phyloP scores from a whole-genome alignment of 2,797 vertebrate genomes.

The Tinamus major region DNA sequence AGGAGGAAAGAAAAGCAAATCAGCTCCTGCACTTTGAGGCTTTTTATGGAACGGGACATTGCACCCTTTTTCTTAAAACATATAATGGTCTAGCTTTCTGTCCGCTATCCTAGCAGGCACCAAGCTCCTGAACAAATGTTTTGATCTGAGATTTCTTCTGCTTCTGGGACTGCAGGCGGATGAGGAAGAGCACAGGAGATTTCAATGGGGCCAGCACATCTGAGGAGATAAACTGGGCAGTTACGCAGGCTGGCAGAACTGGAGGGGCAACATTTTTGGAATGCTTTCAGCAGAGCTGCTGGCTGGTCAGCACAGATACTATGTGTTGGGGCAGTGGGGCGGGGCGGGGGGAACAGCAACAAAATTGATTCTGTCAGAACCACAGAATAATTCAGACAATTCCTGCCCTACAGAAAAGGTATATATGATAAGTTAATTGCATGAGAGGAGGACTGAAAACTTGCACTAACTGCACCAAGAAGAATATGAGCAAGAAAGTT shows the following conservation, averaged over 20 bases:
- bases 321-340: not conserved
- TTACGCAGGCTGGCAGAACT: conserved; percentile 34
- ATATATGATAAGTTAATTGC: conserved; percentile 20
- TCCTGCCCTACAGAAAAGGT: conserved; percentile 49
- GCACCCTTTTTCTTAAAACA: not conserved
- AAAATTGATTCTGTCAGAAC: conserved; percentile 62
- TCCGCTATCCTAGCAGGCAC: not conserved
- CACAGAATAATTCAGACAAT: conserved; percentile 57
- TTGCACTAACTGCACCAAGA: not conserved
- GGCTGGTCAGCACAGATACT: conserved; percentile 27
- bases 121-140: not conserved
- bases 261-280: conserved; percentile 59
- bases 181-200: not conserved
- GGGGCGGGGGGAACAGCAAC: not conserved
- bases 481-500: not conserved
- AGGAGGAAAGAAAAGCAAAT: not conserved
- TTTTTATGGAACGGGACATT: not conserved
- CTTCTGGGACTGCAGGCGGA: not conserved
- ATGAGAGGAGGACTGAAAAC: not conserved
- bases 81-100: not conserved
- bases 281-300: conserved; percentile 33
- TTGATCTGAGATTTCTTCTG: not conserved
- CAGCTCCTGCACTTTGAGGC: not conserved
- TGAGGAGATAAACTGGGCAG: conserved; percentile 8
- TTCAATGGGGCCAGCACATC: not conserved